Evolutionary conservation across 2,888 invertebrate genomes (phyloP), one percentile per base, ranked within the genome.

Genomic region (Synergus itoensis): DNA sequence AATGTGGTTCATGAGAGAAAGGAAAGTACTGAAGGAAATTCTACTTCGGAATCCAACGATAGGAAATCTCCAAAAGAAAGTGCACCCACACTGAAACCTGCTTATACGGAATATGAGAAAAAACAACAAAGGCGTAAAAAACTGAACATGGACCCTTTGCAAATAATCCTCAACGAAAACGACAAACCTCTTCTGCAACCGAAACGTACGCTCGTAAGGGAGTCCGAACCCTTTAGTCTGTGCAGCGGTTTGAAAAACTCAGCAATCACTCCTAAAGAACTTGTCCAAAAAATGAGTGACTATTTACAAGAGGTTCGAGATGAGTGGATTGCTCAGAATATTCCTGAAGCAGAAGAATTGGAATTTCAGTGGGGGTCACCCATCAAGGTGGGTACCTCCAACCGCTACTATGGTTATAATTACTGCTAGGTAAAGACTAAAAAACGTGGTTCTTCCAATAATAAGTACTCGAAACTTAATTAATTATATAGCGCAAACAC

Each of bases 351-450:
- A 60, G 79, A 86, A 78, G 76, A 81, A 65, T 82, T 83, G 40
- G 77, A 83, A 76, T 85, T 86, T 83, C 85, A 87, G 82, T 91
- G 89, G 91, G 91, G 90, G 84, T 81, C 88, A 87, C 89, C 90
- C 88, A 90, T 91, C 82, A 88, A 91, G 91, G 91, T 91, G 88
- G 89, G 91, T 91, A 90, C 87, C 88, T 88, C 90, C 87, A 84
- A 87, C 84, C 86, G 86, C 83, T 86, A 83, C 81, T 77, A 79
- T 62, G 4, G 0, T 21, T 12, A 8, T 67, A 12, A 21, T n/a
- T 12, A 41, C 60, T 77, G 77, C 80, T 81, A 65, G 75, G 65
- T 84, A 80, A 81, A 43, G 79, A 64, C 57, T 43, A 63, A 63
- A 11, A 41, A 43, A 76, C 75, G 41, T 60, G 4, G 21, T 21